A percentile compares a stretch with the other conserved stretches of the same genome.
Evolutionary conservation across 2,888 invertebrate genomes (phyloP).

Genomic region (Sinohyriopsis cumingii): DNA sequence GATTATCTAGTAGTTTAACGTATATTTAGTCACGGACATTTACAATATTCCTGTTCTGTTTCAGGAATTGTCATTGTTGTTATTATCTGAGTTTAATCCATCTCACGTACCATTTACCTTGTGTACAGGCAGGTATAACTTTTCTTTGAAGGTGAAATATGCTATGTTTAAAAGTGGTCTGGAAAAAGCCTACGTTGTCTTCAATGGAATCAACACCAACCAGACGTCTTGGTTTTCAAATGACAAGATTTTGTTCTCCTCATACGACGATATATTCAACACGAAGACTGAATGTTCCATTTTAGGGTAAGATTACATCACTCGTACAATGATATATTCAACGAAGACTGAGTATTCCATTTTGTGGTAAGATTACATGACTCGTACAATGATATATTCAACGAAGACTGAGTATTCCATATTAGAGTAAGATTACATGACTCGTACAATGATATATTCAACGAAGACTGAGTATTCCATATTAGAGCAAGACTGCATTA

Average conservation of each 20-base stretch:
- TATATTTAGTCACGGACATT: no score
- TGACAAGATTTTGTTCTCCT: conserved; percentile 36
- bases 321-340: no score
- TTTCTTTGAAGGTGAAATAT: conserved; percentile 39
- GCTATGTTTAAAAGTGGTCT: conserved; percentile 33
- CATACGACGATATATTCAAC: conserved; percentile 20
- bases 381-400: no score
- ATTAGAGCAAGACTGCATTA: no score
- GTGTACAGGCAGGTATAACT: conserved; percentile 6
- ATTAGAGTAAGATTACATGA: no score
- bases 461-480: no score
- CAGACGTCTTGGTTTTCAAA: conserved; percentile 38
- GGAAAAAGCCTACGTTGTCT: conserved; percentile 43
- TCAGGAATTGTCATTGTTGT: no score
- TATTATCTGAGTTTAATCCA: no score
- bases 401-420: no score
- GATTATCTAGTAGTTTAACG: no score
- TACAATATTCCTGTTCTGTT: no score
- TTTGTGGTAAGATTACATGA: conserved; percentile 33
- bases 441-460: no score
- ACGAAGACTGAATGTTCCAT: conserved; percentile 28
- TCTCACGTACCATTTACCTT: conserved; percentile 15
- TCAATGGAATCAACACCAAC: conserved; percentile 34
- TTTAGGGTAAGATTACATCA: conserved; percentile 33
- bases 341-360: conserved; percentile 25